Evolutionary conservation across 2,888 invertebrate species (phyloP).

Genomic region (Drosophila suboccidentalis): DNA sequence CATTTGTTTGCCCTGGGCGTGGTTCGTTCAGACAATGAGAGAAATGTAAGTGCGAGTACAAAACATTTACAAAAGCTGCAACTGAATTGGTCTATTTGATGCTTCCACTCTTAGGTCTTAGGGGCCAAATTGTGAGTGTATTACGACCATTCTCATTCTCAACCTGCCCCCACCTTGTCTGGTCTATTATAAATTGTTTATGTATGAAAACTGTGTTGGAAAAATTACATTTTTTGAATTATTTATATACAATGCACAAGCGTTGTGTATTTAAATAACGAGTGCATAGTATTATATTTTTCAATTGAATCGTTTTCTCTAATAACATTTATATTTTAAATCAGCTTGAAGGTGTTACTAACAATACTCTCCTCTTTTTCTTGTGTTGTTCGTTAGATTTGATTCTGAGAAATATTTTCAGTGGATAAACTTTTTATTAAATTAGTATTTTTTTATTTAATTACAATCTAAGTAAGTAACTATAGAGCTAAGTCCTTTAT

Average conservation of each 20-base stretch:
- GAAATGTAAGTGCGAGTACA: constrained; percentile 44
- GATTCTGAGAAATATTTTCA: too few species aligned
- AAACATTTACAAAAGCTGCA: constrained; percentile 12
- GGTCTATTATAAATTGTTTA: constrained; percentile 30
- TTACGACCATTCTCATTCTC: constrained; percentile 4
- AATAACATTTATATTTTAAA: too few species aligned
- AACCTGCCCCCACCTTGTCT: neutral
- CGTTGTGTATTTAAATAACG: neutral
- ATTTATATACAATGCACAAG: constrained; percentile 10
- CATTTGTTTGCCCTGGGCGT: constrained; percentile 50
- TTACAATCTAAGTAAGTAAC: too few species aligned
- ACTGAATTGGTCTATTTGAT: neutral
- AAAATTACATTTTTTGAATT: constrained; percentile 1
- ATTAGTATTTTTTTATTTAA: too few species aligned
- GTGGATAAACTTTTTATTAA: too few species aligned
- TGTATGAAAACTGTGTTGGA: constrained; percentile 1
- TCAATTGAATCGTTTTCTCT: neutral
- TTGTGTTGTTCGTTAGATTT: too few species aligned
- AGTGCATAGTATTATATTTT: neutral
- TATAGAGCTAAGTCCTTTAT: neutral
- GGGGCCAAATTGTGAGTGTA: constrained; percentile 19
- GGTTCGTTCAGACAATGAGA: constrained; percentile 56
- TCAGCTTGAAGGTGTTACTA: too few species aligned
- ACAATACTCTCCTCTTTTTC: too few species aligned
- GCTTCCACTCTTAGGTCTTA: neutral